Evolutionary conservation across 1,140 invertebrate genomes (phyloP).

Genomic region (Oryzaephilus surinamensis): DNA sequence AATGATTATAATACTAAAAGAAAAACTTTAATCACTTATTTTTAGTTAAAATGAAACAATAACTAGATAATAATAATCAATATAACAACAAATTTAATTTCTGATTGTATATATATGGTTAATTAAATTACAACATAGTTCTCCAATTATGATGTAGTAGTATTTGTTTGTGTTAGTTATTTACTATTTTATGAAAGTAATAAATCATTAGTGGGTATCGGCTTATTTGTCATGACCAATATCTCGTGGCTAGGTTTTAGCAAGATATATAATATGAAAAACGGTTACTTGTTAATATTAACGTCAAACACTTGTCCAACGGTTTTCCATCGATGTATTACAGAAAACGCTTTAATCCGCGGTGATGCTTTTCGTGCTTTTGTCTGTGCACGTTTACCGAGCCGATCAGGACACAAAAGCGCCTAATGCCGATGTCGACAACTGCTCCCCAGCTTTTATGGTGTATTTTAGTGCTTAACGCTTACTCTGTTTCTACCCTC

Average conservation of each 20-base stretch:
- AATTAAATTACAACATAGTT: too few species aligned
- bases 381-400: conserved; percentile 24
- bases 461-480: conserved; percentile 27
- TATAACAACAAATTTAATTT: too few species aligned
- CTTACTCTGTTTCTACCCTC: too few species aligned
- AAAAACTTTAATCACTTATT: too few species aligned
- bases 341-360: conserved; percentile 19
- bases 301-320: conserved; percentile 22
- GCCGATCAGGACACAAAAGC: conserved; percentile 25
- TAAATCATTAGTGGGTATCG: conserved; percentile 6
- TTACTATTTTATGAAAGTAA: too few species aligned
- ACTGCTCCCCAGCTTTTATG: conserved; percentile 23
- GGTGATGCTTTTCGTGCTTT: conserved; percentile 21
- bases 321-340: conserved; percentile 17
- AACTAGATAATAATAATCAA: too few species aligned
- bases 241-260: conserved; percentile 13
- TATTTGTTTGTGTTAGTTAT: too few species aligned
- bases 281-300: conserved; percentile 21
- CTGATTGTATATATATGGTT: too few species aligned
- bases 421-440: conserved; percentile 20
- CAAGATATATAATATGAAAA: conserved; percentile 15
- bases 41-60: too few species aligned
- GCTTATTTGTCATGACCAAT: conserved; percentile 18
- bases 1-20: too few species aligned
- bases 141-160: too few species aligned